phyloP scores from a whole-genome alignment of 2,888 invertebrate species.

The Torymus texanus region DNA sequence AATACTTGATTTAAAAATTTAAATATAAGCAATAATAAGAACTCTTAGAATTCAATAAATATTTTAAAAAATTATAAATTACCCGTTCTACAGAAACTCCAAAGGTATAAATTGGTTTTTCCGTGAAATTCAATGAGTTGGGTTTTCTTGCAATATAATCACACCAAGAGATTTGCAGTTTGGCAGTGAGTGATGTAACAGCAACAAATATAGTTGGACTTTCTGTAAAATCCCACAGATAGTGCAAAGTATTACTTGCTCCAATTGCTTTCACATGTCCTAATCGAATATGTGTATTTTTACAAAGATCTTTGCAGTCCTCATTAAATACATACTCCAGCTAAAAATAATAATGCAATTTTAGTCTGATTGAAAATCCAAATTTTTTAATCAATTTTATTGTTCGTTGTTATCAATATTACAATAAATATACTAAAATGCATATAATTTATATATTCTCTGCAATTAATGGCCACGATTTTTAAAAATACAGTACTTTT shows the following conservation, averaged over 20 bases:
- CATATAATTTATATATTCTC: no score
- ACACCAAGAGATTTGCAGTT: conserved; percentile 77
- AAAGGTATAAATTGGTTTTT: conserved; percentile 78
- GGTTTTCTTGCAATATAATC: conserved; percentile 66
- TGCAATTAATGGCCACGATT: no score
- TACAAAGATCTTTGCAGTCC: conserved; percentile 45
- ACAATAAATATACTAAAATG: no score
- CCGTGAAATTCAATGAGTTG: conserved; percentile 74
- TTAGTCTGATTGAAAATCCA: conserved; percentile 3
- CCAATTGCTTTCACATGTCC: conserved; percentile 75
- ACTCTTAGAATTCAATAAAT: neutral
- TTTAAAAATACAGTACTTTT: no score
- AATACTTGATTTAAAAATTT: neutral
- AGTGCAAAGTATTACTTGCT: conserved; percentile 79
- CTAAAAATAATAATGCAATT: conserved; percentile 36
- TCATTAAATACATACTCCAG: conserved; percentile 53
- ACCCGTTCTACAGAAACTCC: conserved; percentile 81
- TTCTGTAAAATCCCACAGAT: conserved; percentile 82
- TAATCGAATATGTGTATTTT: conserved; percentile 40
- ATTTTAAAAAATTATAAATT: conserved; percentile 54
- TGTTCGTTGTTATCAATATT: no score
- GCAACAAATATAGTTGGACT: conserved; percentile 79
- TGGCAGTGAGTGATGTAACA: conserved; percentile 75
- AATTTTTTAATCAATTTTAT: neutral
- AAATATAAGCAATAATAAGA: neutral